A percentile compares a stretch with the other conserved stretches of the same genome.
Conservation (phyloP, 2,797 vertebrate genomes). For the Furcifer pardalis region DNA sequence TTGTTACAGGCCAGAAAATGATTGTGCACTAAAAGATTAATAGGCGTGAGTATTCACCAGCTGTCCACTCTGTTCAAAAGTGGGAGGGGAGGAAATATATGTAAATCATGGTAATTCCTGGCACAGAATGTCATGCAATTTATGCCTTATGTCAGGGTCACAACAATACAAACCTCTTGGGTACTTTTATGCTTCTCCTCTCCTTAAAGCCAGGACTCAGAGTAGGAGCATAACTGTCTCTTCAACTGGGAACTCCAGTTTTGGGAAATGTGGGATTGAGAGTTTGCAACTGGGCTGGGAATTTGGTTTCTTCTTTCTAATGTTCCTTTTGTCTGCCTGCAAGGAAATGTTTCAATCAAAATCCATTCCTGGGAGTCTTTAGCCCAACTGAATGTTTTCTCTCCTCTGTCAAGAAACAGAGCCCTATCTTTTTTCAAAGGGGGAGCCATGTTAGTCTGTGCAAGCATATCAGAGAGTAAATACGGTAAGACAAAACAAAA, state of each 20-base stretch:
- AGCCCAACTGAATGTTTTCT: constrained; percentile 14
- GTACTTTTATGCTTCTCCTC: constrained; percentile 30
- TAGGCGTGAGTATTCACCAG: constrained; percentile 55
- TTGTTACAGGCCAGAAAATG: constrained; percentile 55
- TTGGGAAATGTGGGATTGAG: background rate
- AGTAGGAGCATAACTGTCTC: background rate
- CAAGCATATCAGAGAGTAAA: no score
- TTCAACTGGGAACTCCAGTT: background rate
- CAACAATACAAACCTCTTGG: constrained; percentile 36
- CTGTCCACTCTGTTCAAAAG: constrained; percentile 46
- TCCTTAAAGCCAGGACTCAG: background rate
- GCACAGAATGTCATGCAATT: constrained; percentile 45
- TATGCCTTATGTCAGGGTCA: constrained; percentile 36
- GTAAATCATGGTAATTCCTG: constrained; percentile 55
- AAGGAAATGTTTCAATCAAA: constrained; percentile 52
- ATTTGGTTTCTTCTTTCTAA: constrained; percentile 35
- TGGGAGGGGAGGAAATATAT: constrained; percentile 18
- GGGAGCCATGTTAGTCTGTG: no score
- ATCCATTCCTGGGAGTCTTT: constrained; percentile 38
- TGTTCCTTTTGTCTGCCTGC: constrained; percentile 21
- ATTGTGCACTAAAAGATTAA: constrained; percentile 61
- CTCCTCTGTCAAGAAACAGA: background rate
- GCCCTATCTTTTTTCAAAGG: no score
- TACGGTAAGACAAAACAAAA: no score
- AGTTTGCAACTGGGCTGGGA: background rate